Percentiles rank a stretch among this genome's conserved stretches.
These are phyloP conservation scores for Bilobella aurantiaca DNA, from an alignment of 1,140 invertebrate species.

Conservation along the genomic window DNA sequence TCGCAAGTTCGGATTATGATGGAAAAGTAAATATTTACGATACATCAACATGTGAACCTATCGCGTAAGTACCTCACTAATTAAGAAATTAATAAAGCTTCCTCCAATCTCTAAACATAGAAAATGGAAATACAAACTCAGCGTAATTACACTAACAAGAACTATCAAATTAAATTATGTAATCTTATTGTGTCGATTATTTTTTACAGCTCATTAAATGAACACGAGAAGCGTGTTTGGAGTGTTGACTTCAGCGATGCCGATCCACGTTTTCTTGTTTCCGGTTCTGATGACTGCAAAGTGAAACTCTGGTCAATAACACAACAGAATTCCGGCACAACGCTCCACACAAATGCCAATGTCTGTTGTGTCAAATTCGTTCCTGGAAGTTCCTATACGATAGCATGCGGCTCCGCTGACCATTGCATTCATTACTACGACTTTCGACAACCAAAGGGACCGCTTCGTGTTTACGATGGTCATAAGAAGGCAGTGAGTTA, in stretches of 20 bases:
- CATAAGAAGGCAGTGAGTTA: constrained; percentile 93
- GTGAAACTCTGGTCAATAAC: constrained; percentile 90
- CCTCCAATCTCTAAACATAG: too few relatives aligned
- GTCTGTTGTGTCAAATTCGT: constrained; percentile 96
- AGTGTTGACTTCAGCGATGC: constrained; percentile 91
- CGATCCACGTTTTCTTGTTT: constrained; percentile 81
- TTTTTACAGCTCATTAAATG: constrained; percentile 54
- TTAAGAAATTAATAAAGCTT: too few relatives aligned
- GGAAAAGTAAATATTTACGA: constrained; percentile 91
- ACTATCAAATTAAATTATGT: too few relatives aligned
- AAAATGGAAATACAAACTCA: too few relatives aligned
- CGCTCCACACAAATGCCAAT: constrained; percentile 81
- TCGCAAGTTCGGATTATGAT: constrained; percentile 92
- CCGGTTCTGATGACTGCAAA: constrained; percentile 86
- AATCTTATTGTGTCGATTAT: too few relatives aligned
- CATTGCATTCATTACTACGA: constrained; percentile 97
- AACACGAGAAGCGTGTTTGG: constrained; percentile 95
- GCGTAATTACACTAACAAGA: too few relatives aligned
- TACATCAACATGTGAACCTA: constrained; percentile 63
- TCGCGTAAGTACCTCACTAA: constrained; percentile 37
- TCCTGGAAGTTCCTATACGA: constrained; percentile 60
- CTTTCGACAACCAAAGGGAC: constrained; percentile 69
- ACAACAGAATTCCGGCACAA: constrained; percentile 73
- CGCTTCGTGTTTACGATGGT: constrained; percentile 75
- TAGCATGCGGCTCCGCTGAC: constrained; percentile 91